phyloP scores from a whole-genome alignment of 2,797 vertebrate genomes.

The Oceanodroma leucorhoa region DNA sequence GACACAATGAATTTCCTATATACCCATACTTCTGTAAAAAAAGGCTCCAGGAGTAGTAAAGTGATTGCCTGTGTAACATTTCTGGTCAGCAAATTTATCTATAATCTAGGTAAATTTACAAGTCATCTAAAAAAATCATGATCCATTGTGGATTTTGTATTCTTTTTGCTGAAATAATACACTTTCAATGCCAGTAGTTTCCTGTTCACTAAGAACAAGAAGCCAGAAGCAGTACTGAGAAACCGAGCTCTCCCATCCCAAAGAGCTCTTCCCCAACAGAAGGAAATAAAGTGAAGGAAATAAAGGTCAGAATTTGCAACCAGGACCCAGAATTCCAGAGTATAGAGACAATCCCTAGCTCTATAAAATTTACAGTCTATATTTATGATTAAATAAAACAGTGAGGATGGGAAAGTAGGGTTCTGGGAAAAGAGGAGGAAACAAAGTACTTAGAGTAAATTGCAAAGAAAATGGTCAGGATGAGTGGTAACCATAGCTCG shows the following conservation, averaged over 20 bases:
- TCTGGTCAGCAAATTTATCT: neutral
- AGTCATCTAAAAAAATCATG: neutral
- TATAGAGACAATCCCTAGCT: neutral
- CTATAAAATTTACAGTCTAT: neutral
- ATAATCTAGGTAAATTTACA: neutral
- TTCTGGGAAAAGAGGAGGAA: neutral
- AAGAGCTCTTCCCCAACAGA: neutral
- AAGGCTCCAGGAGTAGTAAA: accelerated
- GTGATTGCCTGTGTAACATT: neutral
- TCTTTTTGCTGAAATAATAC: neutral
- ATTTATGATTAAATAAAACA: neutral
- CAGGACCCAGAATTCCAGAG: neutral
- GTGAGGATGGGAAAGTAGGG: accelerated
- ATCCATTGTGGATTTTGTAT: neutral
- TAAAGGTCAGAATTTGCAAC: neutral
- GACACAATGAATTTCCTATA: neutral
- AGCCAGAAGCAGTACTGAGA: neutral
- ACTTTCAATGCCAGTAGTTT: neutral
- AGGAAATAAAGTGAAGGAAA: neutral
- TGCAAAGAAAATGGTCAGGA: neutral
- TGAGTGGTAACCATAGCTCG: accelerated
- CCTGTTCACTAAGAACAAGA: neutral
- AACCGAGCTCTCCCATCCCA: neutral
- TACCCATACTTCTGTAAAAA: neutral
- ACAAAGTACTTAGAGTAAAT: neutral